phyloP scores from a whole-genome alignment of 1,140 invertebrate species.

The Drosophila prosaltans region DNA sequence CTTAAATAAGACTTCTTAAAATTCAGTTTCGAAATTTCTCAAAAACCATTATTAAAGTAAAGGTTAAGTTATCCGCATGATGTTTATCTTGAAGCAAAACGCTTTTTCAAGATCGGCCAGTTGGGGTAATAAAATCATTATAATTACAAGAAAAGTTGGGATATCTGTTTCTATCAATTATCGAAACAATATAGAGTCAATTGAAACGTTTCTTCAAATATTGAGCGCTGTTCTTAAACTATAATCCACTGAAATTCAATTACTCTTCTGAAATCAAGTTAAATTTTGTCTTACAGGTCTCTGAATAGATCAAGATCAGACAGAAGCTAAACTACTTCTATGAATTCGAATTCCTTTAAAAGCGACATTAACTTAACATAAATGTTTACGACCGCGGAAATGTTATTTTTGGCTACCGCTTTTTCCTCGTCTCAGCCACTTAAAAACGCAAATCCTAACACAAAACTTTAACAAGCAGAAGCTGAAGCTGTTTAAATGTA shows the following conservation, averaged over 20 bases:
- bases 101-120: no score
- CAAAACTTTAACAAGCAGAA: slow-evolving; percentile 52
- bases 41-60: neutral
- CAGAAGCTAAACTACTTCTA: slow-evolving; percentile 27
- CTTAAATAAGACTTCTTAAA: neutral
- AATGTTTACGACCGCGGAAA: slow-evolving; percentile 46
- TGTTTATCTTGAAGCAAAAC: no score
- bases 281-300: no score
- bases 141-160: no score
- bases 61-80: no score
- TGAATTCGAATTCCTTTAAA: slow-evolving; percentile 22
- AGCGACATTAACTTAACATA: slow-evolving; percentile 33
- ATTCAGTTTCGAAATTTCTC: neutral
- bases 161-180: no score
- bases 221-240: no score
- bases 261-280: no score
- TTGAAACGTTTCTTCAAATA: no score
- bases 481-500: slow-evolving; percentile 35
- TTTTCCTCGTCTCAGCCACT: slow-evolving; percentile 56
- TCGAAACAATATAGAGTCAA: no score
- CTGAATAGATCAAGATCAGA: neutral
- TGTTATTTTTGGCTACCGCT: slow-evolving; percentile 56
- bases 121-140: no score
- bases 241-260: no score
- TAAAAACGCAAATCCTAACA: slow-evolving; percentile 54